These are phyloP conservation scores for Poecilia wingei DNA, from an alignment of 2,797 vertebrate genomes.

Conservation along the genomic window DNA sequence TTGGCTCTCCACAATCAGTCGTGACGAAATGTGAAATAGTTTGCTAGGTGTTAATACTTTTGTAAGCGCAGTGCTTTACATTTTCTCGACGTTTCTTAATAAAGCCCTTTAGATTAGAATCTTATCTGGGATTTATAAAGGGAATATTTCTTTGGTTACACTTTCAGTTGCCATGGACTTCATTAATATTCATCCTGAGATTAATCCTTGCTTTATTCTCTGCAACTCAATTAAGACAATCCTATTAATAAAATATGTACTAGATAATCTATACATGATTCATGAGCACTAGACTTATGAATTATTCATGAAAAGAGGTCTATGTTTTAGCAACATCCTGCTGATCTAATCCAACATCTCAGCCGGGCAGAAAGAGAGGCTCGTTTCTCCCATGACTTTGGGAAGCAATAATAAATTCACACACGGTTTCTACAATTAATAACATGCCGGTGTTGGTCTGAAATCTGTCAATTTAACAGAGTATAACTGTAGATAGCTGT, in stretches of 20 bases:
- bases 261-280: constrained; percentile 82
- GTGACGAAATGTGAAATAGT: neutral
- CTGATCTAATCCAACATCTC: constrained; percentile 55
- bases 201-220: constrained; percentile 81
- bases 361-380: constrained; percentile 38
- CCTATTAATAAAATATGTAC: constrained; percentile 84
- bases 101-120: constrained; percentile 49
- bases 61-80: constrained; percentile 6
- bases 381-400: constrained; percentile 11
- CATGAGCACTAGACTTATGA: constrained; percentile 72
- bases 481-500: constrained; percentile 32
- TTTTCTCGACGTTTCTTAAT: constrained; percentile 21
- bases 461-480: constrained; percentile 55
- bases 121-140: constrained; percentile 45
- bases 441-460: constrained; percentile 43
- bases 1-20: neutral
- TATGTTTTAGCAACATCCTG: constrained; percentile 74
- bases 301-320: constrained; percentile 77
- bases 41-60: neutral
- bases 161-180: constrained; percentile 42
- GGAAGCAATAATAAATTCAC: constrained; percentile 43
- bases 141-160: constrained; percentile 53
- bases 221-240: constrained; percentile 83
- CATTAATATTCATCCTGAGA: constrained; percentile 80
- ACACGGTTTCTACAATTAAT: constrained; percentile 34